Base-by-base conservation (phyloP, 37 sponge, comb jelly and placozoan species). In the Axinella damicornis region DNA sequence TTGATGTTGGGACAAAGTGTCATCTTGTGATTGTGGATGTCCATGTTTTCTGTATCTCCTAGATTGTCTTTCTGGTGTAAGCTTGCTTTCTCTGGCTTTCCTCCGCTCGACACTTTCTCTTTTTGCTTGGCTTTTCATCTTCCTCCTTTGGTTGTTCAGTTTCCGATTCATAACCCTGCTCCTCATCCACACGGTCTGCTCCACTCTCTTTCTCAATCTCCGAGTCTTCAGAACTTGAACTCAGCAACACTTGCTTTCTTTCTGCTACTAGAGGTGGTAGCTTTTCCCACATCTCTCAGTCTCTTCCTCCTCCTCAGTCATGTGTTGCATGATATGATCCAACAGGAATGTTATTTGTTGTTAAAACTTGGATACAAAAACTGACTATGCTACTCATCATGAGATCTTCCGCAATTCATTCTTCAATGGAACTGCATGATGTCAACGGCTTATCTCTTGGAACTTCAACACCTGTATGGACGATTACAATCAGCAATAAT, bases 221-320 rank as follows among this genome's bases (percentile, higher is more conserved):
- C 21, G 80, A 79, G 0, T 79, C 80, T 27, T 79, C 80, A 52
- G 80, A 79, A 46, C 68, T 79, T 24, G 80, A 79, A 5, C 71
- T 25, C 28, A 70, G 11, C 34, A 30, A 58, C n/a, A n/a, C 61
- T 58, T 9, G 56, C 37, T 21, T 60, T 71, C 32, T 61, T 58
- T 17, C 25, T 37, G 22, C 62, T 35, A 21, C 71, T 52, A 39
- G 60, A 59, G 27, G n/a, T n/a, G n/a, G 61, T 57, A 31, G 32
- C 64, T 62, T 38, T 77, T 52, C 2, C 25, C 18, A 13, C 19
- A 39, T 34, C 17, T 52, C 19, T 24, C 40, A n/a, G 2, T 5
- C 59, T 69, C 34, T 25, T 20, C 15, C 30, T 69, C 37, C 5
- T 30, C 34, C 34, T 69, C 21, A n/a, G n/a, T n/a, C n/a, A n/a